Percentiles rank a stretch among this genome's conserved stretches.
phyloP scores from a whole-genome alignment of 1,140 invertebrate genomes.

The Homalodisca vitripennis region DNA sequence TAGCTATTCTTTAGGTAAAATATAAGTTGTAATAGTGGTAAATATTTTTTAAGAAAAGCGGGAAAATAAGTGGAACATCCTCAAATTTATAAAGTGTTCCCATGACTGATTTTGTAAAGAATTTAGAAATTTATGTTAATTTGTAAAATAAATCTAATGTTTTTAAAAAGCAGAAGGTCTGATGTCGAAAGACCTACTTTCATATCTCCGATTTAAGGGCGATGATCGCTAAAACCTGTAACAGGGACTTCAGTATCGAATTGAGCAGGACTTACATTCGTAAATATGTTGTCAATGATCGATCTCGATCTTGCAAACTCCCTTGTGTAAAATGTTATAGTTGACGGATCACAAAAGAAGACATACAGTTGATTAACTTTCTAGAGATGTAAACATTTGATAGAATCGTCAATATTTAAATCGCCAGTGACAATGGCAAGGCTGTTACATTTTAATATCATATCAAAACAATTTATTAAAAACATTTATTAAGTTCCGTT shows the following conservation, averaged over 20 bases:
- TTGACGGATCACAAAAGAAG: too few species aligned
- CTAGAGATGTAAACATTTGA: too few species aligned
- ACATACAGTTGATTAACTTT: too few species aligned
- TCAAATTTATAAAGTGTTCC: not conserved
- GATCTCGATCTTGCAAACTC: not conserved
- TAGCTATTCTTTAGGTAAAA: not conserved
- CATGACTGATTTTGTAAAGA: not conserved
- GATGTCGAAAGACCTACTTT: not conserved
- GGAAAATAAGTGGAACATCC: not conserved
- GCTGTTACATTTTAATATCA: not conserved
- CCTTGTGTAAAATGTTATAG: too few species aligned
- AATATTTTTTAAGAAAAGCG: not conserved
- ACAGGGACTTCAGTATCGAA: not conserved
- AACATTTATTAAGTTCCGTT: not conserved
- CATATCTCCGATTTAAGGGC: not conserved
- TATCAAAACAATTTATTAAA: not conserved
- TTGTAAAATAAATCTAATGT: not conserved
- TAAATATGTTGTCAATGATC: not conserved
- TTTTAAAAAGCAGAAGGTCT: not conserved
- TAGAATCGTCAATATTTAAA: not conserved
- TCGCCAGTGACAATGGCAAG: not conserved
- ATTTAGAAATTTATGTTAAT: not conserved
- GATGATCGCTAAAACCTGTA: not conserved
- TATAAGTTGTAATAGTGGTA: not conserved
- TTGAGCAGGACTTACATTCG: not conserved